Evolutionary conservation across 2,797 vertebrate genomes (phyloP).

Genomic region (Muscicapa striata): DNA sequence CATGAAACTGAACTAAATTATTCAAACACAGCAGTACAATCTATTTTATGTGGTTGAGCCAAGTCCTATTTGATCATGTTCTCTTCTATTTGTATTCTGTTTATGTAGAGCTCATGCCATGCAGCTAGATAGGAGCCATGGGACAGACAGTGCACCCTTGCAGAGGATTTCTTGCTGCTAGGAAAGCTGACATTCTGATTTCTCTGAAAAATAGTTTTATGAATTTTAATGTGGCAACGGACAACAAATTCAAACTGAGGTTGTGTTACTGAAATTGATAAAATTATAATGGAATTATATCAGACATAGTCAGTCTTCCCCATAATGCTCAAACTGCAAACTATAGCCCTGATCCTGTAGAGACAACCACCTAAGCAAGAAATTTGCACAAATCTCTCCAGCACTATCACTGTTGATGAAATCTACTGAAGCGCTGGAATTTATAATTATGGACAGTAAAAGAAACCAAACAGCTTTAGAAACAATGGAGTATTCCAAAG

Average conservation of each 20-base stretch:
- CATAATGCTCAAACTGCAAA: not conserved
- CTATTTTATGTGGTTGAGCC: not conserved
- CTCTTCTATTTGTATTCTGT: not conserved
- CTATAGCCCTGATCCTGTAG: not conserved
- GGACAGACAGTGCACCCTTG: not conserved
- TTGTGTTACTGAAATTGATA: not conserved
- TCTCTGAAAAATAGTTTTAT: not conserved
- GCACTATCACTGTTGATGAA: not conserved
- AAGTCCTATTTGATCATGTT: not conserved
- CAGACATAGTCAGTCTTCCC: not conserved
- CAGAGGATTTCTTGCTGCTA: not conserved
- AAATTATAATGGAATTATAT: not conserved
- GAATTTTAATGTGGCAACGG: not conserved
- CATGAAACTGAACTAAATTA: conserved; percentile 10
- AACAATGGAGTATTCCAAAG: not conserved
- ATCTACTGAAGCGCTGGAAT: not conserved
- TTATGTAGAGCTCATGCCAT: not conserved
- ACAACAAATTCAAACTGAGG: not conserved
- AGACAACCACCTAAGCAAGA: not conserved
- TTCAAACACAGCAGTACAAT: not conserved
- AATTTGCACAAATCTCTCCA: not conserved
- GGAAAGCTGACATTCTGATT: not conserved
- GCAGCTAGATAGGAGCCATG: not conserved
- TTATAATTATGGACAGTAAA: not conserved
- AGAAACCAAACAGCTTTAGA: not conserved